Percentiles rank a stretch among this genome's conserved stretches.
These are phyloP conservation scores for Cephus spinipes DNA, from an alignment of 2,888 invertebrate genomes.

Conservation along the genomic window DNA sequence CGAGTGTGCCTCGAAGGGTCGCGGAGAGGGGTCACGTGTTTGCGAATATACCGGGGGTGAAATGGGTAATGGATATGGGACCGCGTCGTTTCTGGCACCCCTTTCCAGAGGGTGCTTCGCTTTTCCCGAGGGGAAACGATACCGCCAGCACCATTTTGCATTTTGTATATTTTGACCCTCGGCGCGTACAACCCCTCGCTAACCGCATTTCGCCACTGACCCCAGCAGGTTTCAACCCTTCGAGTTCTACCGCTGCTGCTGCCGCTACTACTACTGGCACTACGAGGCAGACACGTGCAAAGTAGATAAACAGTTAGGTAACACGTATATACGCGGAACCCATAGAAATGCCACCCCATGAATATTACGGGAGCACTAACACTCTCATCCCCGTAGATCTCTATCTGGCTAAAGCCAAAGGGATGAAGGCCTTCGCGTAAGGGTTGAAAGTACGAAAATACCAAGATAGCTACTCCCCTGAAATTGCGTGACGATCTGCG, in stretches of 20 bases:
- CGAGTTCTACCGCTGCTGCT: neutral
- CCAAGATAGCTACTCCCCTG: neutral
- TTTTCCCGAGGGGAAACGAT: constrained; percentile 8
- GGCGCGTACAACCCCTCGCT: constrained; percentile 26
- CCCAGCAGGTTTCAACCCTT: neutral
- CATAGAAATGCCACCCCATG: neutral
- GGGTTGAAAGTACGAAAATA: neutral
- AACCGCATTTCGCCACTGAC: constrained; percentile 21
- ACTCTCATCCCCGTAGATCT: neutral
- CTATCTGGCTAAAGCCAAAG: neutral
- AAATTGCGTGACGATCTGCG: neutral
- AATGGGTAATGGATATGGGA: constrained; percentile 53
- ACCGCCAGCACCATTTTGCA: constrained; percentile 38
- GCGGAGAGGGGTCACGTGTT: constrained; percentile 39
- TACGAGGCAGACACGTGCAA: neutral
- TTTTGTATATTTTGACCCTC: constrained; percentile 35
- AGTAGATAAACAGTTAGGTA: neutral
- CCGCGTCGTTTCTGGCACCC: constrained; percentile 17
- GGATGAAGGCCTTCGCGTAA: neutral
- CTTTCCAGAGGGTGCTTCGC: constrained; percentile 13
- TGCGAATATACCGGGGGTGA: constrained; percentile 36
- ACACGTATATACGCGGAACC: constrained; percentile 12
- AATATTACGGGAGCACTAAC: neutral
- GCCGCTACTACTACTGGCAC: too few relatives aligned
- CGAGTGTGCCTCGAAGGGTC: constrained; percentile 4